These are phyloP conservation scores for Rissa tridactyla DNA, from an alignment of 2,113 vertebrate genomes.

Conservation along the genomic window DNA sequence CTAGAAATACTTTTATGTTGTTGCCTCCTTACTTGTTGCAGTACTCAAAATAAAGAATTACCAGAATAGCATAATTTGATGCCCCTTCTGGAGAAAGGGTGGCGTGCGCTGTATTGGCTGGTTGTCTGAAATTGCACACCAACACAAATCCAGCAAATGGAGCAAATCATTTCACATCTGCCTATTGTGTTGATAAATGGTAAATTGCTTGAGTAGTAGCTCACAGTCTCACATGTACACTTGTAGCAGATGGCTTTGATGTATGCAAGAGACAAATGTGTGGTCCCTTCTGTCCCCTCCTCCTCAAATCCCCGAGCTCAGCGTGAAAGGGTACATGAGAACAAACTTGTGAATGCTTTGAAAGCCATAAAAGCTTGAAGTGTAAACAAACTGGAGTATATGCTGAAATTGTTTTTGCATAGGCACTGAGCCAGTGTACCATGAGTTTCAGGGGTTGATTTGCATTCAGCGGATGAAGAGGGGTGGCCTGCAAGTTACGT, in stretches of 20 bases:
- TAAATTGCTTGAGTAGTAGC: not conserved
- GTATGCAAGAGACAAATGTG: not conserved
- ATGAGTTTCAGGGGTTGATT: not conserved
- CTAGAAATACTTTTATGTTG: not conserved
- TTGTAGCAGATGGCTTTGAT: constrained; percentile 1
- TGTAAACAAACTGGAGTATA: not conserved
- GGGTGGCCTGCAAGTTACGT: not conserved
- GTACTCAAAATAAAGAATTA: not conserved
- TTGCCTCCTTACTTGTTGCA: not conserved
- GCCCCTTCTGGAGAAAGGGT: not conserved
- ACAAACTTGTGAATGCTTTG: not conserved
- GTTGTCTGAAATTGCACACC: not conserved
- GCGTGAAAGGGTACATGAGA: not conserved
- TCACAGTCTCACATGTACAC: not conserved
- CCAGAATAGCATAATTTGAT: accelerated
- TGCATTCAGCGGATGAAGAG: not conserved
- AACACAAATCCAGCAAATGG: not conserved
- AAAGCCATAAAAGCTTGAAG: not conserved
- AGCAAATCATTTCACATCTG: not conserved
- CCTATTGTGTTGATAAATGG: not conserved
- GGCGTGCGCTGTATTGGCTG: not conserved
- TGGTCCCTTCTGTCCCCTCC: not conserved
- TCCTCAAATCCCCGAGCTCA: not conserved
- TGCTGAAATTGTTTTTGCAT: not conserved
- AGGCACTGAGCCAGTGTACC: not conserved